Evolutionary conservation across 2,113 vertebrate genomes (phyloP), one percentile per base, ranked within the genome.

Genomic region (Laticauda colubrina): DNA sequence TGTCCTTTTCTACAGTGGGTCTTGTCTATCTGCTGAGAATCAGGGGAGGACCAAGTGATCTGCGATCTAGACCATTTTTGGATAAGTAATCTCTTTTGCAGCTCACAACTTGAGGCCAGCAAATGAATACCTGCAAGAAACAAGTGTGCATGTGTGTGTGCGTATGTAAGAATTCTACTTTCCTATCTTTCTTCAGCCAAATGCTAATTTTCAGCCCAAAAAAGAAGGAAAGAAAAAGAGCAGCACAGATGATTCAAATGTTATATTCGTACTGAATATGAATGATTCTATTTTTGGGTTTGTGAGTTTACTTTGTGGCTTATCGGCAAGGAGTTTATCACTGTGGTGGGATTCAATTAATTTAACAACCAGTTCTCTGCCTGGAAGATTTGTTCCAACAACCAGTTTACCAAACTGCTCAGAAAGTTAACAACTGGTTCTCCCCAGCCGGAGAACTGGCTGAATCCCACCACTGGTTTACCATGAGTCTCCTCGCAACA

Each of bases 401-500:
- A 51, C 48, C 48, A 51, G 48, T 51, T 51, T 2, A 51, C 48
- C 48, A 51, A 51, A 51, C 48, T 51, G 48, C 48, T 51, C 48
- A 51, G 48, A 51, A 51, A 51, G 48, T 51, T 51, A 51, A 51
- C 8, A 51, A 51, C 48, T 1, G 48, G 48, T 9, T 51, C 48
- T 51, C 48, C 8, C 48, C 7, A 51, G 9, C 48, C 1, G 48
- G 48, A 9, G 48, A 51, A 51, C 48, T 0, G 48, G 8, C 1
- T 51, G 48, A 51, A 9, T 51, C 48, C 48, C 48, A 51, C 48
- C 48, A 9, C 48, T 51, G 48, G 18, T 43, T 39, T 7, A 8
- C 6, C 75, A 21, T 2, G 0, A 3, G 5, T 9, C 15, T 21
- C 2, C 34, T 81, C 1, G 6, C 69, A 39, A n/a, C 0, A 11